Evolutionary conservation across 2,888 invertebrate genomes (phyloP).

Genomic region (Temnothorax unifasciatus): DNA sequence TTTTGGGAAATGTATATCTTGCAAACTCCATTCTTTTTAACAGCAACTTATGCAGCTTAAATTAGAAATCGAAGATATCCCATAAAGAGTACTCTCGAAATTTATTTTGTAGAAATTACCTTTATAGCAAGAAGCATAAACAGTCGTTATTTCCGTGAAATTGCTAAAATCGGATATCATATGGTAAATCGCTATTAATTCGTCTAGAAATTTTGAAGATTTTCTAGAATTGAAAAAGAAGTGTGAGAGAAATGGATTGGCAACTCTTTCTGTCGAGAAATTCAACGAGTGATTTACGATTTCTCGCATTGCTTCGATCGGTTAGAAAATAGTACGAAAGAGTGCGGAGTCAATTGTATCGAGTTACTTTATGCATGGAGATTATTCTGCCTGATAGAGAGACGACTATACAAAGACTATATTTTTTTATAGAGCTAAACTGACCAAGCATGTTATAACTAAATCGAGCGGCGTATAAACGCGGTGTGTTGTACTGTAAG

Average conservation of each 20-base stretch:
- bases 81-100: neutral
- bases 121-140: neutral
- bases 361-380: slow-evolving; percentile 10
- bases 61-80: slow-evolving; percentile 2
- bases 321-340: neutral
- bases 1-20: neutral
- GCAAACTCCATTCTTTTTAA: neutral
- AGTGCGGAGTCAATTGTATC: slow-evolving; percentile 19
- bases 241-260: neutral
- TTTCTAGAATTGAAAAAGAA: neutral
- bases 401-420: slow-evolving; percentile 8
- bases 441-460: slow-evolving; percentile 16
- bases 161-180: neutral
- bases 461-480: neutral
- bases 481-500: slow-evolving; percentile 9
- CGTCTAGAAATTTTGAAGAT: neutral
- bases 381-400: slow-evolving; percentile 9
- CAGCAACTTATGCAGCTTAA: neutral
- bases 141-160: neutral
- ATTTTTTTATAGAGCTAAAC: slow-evolving; percentile 30
- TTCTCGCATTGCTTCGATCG: slow-evolving; percentile 35
- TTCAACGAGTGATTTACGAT: neutral
- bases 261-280: neutral
- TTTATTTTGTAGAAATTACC: slow-evolving; percentile 4
- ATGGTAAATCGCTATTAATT: neutral